These are phyloP conservation scores for Epirrita christyi DNA, from an alignment of 2,888 invertebrate species.

Conservation along the genomic window DNA sequence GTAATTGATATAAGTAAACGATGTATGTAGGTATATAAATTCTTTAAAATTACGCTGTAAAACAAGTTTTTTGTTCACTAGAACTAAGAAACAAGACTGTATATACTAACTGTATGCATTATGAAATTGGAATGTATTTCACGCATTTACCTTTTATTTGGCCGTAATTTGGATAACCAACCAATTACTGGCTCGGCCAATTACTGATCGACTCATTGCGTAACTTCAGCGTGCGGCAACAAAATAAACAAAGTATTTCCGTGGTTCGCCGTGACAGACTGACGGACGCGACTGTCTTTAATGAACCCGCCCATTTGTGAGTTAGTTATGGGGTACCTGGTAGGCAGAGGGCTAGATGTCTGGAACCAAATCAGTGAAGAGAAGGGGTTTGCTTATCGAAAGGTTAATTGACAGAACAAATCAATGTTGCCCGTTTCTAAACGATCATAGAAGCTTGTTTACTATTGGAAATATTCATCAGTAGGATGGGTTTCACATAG, in stretches of 20 bases:
- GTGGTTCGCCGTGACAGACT: slow-evolving; percentile 14
- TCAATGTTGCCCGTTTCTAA: no score
- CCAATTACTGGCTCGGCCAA: slow-evolving; percentile 19
- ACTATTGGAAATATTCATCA: no score
- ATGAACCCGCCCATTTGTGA: slow-evolving; percentile 20
- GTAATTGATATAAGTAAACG: no score
- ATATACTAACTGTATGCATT: no score
- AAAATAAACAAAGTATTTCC: slow-evolving; percentile 18
- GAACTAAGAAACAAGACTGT: no score
- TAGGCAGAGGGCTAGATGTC: background rate
- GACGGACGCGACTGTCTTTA: slow-evolving; percentile 21
- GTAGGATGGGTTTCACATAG: no score
- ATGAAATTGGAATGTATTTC: slow-evolving; percentile 18
- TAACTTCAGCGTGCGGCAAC: slow-evolving; percentile 10
- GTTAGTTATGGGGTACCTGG: background rate
- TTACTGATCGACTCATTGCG: slow-evolving; percentile 22
- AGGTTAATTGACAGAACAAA: no score
- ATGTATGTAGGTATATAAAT: no score
- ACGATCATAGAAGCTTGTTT: no score
- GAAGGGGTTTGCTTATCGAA: no score
- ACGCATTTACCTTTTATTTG: slow-evolving; percentile 13
- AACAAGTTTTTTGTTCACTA: no score
- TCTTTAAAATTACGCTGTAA: no score
- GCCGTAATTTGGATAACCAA: slow-evolving; percentile 15
- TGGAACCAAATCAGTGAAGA: background rate